These are phyloP conservation scores for Catostylus mosaicus DNA, from an alignment of 30 jellyfish, hydroid and myxozoan species.

Conservation along the genomic window DNA sequence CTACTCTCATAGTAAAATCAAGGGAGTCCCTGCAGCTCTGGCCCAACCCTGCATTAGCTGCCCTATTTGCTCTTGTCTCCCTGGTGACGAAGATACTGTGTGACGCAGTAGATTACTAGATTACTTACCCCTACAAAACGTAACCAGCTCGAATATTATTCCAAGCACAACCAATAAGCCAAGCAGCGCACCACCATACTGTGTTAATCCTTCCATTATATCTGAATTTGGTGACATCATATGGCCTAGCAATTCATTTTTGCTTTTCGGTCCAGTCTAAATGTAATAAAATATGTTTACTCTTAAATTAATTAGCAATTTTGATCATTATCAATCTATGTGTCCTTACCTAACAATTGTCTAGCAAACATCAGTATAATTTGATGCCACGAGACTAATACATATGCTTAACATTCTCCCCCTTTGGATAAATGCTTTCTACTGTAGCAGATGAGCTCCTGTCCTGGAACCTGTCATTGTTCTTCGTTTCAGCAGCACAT, in stretches of 20 bases:
- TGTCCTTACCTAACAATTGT: not conserved
- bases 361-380: not conserved
- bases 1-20: no score
- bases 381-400: not conserved
- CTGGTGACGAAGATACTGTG: no score
- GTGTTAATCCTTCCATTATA: not conserved
- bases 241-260: constrained; percentile 4
- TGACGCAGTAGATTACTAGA: no score
- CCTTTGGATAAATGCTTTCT: not conserved
- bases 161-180: constrained; percentile 10
- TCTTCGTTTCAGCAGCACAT: no score
- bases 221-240: constrained; percentile 30
- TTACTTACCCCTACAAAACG: constrained; percentile 5
- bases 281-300: no score
- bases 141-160: not conserved
- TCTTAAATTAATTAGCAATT: not conserved
- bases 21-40: no score
- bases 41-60: no score
- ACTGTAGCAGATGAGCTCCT: no score
- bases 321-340: not conserved
- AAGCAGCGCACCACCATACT: constrained; percentile 11
- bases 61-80: no score
- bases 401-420: not conserved
- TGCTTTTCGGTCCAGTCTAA: not conserved
- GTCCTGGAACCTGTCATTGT: no score